phyloP scores from a whole-genome alignment of 2,888 invertebrate species.

The Pandemis corylana region DNA sequence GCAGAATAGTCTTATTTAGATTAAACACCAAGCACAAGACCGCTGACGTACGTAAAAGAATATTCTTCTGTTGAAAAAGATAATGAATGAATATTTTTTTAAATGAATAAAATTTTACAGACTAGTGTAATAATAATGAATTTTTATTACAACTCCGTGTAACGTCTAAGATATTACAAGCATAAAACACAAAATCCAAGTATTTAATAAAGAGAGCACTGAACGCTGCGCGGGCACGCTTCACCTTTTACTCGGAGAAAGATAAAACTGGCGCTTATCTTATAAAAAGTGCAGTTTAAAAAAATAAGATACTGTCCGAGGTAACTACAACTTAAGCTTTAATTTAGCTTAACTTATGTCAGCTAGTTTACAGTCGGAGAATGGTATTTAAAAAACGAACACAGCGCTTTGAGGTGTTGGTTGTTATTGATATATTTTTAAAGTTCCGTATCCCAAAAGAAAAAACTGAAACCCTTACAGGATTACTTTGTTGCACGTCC shows the following conservation, averaged over 20 bases:
- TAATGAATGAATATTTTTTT: background rate
- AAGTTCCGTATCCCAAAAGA: no score
- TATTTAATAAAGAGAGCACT: constrained; percentile 15
- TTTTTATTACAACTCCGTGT: constrained; percentile 23
- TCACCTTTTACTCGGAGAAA: constrained; percentile 23
- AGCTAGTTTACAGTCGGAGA: background rate
- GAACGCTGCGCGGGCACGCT: constrained; percentile 17
- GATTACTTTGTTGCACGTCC: no score
- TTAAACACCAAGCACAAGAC: no score
- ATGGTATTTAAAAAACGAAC: background rate
- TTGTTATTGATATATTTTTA: no score
- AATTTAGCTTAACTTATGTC: background rate
- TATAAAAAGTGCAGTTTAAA: constrained; percentile 15
- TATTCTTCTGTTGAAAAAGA: background rate
- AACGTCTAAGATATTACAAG: background rate
- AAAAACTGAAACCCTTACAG: no score
- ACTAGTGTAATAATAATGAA: background rate
- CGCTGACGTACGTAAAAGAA: background rate
- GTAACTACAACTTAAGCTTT: background rate
- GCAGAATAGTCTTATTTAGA: no score
- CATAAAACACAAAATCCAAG: constrained; percentile 19
- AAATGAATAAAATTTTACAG: background rate
- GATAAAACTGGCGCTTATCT: constrained; percentile 26
- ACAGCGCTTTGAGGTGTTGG: background rate
- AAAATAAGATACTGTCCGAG: background rate